Base-by-base conservation (phyloP, 1,140 invertebrate species). In the Ruditapes philippinarum region DNA sequence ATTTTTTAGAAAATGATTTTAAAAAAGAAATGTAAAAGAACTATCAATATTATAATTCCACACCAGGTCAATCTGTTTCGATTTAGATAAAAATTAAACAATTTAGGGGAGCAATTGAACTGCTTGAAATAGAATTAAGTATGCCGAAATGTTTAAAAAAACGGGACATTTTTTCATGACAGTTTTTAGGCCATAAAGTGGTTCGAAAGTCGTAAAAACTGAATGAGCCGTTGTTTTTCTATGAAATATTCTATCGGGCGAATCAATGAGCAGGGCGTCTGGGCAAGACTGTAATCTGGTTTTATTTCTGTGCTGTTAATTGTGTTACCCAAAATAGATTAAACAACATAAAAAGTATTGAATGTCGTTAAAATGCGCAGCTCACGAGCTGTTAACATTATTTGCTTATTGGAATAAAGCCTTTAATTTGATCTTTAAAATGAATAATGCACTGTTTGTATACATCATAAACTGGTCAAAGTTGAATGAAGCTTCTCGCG, bases 251-350 rank as follows among this genome's bases (percentile, higher is more conserved):
- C 70, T 45, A 74, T 49, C 45, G 0, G 4, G 28, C n/a, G 22
- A 54, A 78, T 78, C 42, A 78, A 78, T 78, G 74, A 22, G 25
- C 31, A 7, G 25, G 42, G 45, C 45, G n/a, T 51, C 33, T 36
- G 45, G 45, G 74, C 49, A 51, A 78, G 45, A 78, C 51, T 78
- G 74, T 33, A 57, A 78, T 78, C 45, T 31, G 36, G 2, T 54
- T 78, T 54, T 51, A 51, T 78, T 49, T 36, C 74, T 51, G 31
- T 7, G 1, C 14, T 31, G 45, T 54, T 78, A 54, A 78, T 78
- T 49, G 45, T 54, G 17, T 78, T 49, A 31, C 74, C 45, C 25
- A 54, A 78, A 78, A 78, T 78, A 78, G 74, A 78, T 54, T 78
- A 51, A 51, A 78, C 28, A 49, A 36, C 45, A 78, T 78, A 36